phyloP scores from a whole-genome alignment of 2,888 invertebrate species.

The Dilophus febrilis region DNA sequence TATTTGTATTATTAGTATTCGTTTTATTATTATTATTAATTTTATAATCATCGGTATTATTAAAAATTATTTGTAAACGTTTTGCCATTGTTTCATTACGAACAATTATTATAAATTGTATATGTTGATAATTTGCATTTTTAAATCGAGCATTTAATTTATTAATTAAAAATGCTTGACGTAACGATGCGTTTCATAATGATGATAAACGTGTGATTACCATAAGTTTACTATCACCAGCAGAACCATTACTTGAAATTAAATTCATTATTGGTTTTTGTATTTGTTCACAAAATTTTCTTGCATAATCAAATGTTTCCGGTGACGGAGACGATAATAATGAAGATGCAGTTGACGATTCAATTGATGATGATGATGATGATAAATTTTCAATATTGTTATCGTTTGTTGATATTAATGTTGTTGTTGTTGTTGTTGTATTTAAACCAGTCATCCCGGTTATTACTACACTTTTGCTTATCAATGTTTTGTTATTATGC shows the following conservation, averaged over 20 bases:
- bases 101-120: slow-evolving; percentile 1
- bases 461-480: background rate
- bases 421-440: background rate
- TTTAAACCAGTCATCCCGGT: background rate
- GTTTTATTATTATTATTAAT: too few relatives aligned
- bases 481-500: too few relatives aligned
- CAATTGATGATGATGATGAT: too few relatives aligned
- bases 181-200: slow-evolving; percentile 2
- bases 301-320: too few relatives aligned
- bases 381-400: too few relatives aligned
- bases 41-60: too few relatives aligned
- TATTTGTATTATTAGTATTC: too few relatives aligned
- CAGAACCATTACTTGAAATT: too few relatives aligned
- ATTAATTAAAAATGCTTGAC: slow-evolving; percentile 2
- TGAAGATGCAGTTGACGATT: too few relatives aligned
- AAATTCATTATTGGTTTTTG: too few relatives aligned
- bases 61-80: too few relatives aligned
- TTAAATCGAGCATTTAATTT: slow-evolving; percentile 3
- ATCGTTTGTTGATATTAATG: background rate
- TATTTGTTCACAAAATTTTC: slow-evolving; percentile 1
- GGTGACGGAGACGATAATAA: too few relatives aligned
- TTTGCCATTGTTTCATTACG: background rate
- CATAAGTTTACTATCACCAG: background rate
- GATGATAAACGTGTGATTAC: background rate
- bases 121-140: background rate